Evolutionary conservation across 2,797 vertebrate species (phyloP).

Genomic region (Apogon talboti): DNA sequence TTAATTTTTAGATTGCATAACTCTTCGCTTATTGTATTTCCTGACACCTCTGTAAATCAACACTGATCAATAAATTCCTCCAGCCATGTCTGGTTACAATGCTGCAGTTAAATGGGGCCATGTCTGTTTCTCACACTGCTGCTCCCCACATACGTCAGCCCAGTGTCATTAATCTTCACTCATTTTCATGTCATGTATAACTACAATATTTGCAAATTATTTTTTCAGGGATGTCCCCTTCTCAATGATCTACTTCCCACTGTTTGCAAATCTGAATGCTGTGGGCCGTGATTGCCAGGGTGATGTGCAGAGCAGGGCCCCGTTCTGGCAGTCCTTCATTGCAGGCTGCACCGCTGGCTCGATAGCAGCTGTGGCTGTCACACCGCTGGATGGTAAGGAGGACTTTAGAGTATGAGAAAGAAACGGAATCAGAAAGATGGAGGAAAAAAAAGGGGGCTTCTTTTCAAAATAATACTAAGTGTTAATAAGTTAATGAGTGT

Average conservation of each 20-base stretch:
- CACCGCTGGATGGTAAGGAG: slow-evolving; percentile 84
- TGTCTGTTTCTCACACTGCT: slow-evolving; percentile 1
- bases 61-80: slow-evolving; percentile 61
- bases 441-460: too few relatives aligned
- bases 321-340: slow-evolving; percentile 86
- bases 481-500: too few relatives aligned
- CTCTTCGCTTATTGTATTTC: slow-evolving; percentile 10
- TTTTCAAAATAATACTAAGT: too few relatives aligned
- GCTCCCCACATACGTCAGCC: neutral
- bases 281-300: slow-evolving; percentile 76
- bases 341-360: slow-evolving; percentile 84
- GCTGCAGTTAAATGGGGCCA: slow-evolving; percentile 31
- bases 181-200: neutral
- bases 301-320: slow-evolving; percentile 67
- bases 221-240: slow-evolving; percentile 85
- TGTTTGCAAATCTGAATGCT: slow-evolving; percentile 87
- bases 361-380: slow-evolving; percentile 88
- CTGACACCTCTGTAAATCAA: slow-evolving; percentile 39
- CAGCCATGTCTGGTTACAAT: slow-evolving; percentile 62
- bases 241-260: slow-evolving; percentile 90
- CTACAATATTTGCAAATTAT: neutral
- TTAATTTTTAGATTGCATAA: slow-evolving; percentile 52
- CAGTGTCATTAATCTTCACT: neutral
- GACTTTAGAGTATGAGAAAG: neutral
- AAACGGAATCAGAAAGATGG: neutral